phyloP scores from a whole-genome alignment of 2,113 vertebrate species.

The Ochotona princeps region DNA sequence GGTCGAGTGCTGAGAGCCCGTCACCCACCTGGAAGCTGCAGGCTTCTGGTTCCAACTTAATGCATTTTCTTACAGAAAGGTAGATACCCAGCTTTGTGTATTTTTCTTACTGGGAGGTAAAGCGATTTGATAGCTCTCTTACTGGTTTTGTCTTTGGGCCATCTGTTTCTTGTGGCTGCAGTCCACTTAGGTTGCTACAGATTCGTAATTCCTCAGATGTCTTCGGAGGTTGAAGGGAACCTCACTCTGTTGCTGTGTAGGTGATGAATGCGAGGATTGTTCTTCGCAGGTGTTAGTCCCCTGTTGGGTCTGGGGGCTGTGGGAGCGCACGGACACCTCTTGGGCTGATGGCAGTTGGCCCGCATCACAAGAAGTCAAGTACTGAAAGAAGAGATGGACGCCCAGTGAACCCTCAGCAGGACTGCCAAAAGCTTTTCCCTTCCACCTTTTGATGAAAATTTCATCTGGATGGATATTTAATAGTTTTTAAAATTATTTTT shows the following conservation, averaged over 20 bases:
- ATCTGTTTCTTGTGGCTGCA: background rate
- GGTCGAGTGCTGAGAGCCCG: too few relatives aligned
- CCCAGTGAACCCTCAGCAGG: background rate
- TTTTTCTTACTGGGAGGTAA: slow-evolving; percentile 19
- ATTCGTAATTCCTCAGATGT: background rate
- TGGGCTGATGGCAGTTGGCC: background rate
- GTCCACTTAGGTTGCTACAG: background rate
- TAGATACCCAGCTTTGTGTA: background rate
- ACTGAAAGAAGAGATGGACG: background rate
- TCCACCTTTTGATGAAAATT: background rate
- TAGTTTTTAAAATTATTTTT: too few relatives aligned
- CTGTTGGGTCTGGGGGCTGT: background rate
- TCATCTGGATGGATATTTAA: background rate
- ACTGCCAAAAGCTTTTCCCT: background rate
- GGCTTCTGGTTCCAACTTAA: background rate
- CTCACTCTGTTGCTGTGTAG: background rate
- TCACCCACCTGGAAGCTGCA: too few relatives aligned
- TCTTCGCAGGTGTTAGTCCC: background rate
- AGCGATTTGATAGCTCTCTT: background rate
- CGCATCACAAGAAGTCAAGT: background rate
- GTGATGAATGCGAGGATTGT: background rate
- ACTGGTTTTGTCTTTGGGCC: background rate
- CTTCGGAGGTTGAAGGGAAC: background rate
- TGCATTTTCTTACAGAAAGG: background rate
- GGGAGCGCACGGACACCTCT: background rate